These are phyloP conservation scores for Leptoteleia sp. DNA, from an alignment of 1,140 invertebrate species.

Conservation along the genomic window DNA sequence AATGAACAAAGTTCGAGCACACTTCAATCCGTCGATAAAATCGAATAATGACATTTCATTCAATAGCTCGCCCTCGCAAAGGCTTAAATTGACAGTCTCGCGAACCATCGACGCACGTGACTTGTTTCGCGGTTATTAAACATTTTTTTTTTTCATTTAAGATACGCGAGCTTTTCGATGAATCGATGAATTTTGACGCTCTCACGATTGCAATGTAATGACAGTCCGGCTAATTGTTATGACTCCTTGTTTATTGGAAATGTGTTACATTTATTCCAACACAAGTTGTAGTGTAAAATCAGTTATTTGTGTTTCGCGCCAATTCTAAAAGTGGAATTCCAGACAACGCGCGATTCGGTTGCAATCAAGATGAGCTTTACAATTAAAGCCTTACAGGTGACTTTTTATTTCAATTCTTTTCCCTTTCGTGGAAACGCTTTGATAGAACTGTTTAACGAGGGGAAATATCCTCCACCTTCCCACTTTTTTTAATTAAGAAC, in stretches of 20 bases:
- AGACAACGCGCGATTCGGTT: constrained; percentile 24
- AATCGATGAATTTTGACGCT: neutral
- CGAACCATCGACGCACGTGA: constrained; percentile 25
- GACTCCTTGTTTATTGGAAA: constrained; percentile 2
- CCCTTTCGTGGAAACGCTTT: too few species aligned
- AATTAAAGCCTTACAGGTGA: constrained; percentile 47
- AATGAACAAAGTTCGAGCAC: constrained; percentile 4
- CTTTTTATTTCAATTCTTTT: too few species aligned
- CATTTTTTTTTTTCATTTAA: too few species aligned
- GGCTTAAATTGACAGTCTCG: too few species aligned
- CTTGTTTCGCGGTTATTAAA: neutral
- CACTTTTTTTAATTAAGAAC: too few species aligned
- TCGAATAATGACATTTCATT: neutral
- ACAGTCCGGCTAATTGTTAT: constrained; percentile 21
- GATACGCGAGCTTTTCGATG: neutral
- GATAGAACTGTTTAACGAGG: too few species aligned
- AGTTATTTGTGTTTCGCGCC: constrained; percentile 51
- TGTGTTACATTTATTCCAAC: constrained; percentile 29
- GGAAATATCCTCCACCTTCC: too few species aligned
- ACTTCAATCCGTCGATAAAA: constrained; percentile 4
- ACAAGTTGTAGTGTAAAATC: constrained; percentile 32
- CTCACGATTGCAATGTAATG: neutral
- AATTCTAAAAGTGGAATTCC: constrained; percentile 26
- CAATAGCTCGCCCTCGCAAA: too few species aligned
- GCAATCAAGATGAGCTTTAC: constrained; percentile 36